These are phyloP conservation scores for Ursus arctos DNA, from an alignment of 2,113 vertebrate species.

Conservation along the genomic window DNA sequence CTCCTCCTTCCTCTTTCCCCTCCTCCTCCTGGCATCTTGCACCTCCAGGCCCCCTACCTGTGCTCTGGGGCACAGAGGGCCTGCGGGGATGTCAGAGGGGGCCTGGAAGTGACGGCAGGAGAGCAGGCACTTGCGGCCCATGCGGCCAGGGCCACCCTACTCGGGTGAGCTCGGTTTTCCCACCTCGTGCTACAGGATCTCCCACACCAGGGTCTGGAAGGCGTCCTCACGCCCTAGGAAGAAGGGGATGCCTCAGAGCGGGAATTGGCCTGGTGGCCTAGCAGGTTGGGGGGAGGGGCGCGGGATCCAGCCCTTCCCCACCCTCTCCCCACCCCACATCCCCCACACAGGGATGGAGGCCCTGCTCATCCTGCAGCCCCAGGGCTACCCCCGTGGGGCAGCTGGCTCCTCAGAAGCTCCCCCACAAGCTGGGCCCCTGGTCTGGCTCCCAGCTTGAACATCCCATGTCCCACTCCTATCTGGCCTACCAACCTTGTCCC, in stretches of 20 bases:
- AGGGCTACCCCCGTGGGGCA: not conserved
- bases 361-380: not conserved
- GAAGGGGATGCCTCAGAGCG: not conserved
- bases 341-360: not conserved
- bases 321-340: not conserved
- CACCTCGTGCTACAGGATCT: slow-evolving; percentile 98
- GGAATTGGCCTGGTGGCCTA: not conserved
- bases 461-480: not conserved
- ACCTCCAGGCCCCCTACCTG: slow-evolving; percentile 67
- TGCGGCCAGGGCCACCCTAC: slow-evolving; percentile 96
- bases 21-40: slow-evolving; percentile 53
- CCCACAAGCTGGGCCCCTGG: not conserved
- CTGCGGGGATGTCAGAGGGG: not conserved
- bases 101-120: slow-evolving; percentile 89
- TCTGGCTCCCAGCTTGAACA: not conserved
- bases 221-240: slow-evolving; percentile 96
- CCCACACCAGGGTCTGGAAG: slow-evolving; percentile 91
- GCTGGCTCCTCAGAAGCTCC: not conserved
- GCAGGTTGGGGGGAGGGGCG: not conserved
- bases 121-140: slow-evolving; percentile 98
- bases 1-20: slow-evolving; percentile 33
- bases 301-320: too few relatives aligned
- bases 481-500: not conserved
- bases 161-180: slow-evolving; percentile 97
- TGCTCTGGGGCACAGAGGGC: slow-evolving; percentile 55